Percentiles rank a stretch among this genome's conserved stretches.
Conservation (phyloP, 2,797 vertebrate species). For the Syngnathus acus region DNA sequence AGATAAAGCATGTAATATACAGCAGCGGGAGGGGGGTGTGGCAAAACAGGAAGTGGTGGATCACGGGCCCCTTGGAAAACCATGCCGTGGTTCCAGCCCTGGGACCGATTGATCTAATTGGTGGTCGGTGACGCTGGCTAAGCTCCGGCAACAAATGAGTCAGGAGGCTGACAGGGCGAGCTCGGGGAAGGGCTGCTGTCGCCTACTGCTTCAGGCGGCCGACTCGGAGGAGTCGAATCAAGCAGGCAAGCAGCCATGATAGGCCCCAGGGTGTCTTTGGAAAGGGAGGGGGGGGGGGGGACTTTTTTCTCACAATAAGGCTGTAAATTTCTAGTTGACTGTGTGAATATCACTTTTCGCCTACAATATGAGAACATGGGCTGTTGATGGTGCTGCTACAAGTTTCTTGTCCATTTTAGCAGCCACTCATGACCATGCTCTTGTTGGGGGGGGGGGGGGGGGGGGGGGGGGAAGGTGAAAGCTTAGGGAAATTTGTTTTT, state of each 20-base stretch:
- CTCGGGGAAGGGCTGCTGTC: slow-evolving; percentile 38
- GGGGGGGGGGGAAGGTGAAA: too few relatives aligned
- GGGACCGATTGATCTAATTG: slow-evolving; percentile 64
- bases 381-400: neutral
- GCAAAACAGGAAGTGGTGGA: slow-evolving; percentile 33
- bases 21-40: slow-evolving; percentile 6
- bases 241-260: slow-evolving; percentile 33
- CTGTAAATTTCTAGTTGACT: slow-evolving; percentile 39
- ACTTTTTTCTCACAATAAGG: slow-evolving; percentile 28
- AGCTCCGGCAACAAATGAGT: slow-evolving; percentile 64
- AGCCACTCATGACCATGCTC: too few relatives aligned
- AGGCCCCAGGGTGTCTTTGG: slow-evolving; percentile 39
- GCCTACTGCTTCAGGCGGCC: slow-evolving; percentile 38
- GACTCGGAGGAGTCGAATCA: slow-evolving; percentile 30
- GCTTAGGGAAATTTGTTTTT: too few relatives aligned
- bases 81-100: slow-evolving; percentile 39
- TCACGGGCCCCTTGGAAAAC: slow-evolving; percentile 27
- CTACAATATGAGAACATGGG: slow-evolving; percentile 17
- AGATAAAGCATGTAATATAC: slow-evolving; percentile 53
- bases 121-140: slow-evolving; percentile 56
- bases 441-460: too few relatives aligned
- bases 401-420: neutral
- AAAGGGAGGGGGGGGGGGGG: neutral
- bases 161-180: slow-evolving; percentile 57
- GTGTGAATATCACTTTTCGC: slow-evolving; percentile 35